Conservation (phyloP, 2,797 vertebrate species). For the Eupleurogrammus muticus region DNA sequence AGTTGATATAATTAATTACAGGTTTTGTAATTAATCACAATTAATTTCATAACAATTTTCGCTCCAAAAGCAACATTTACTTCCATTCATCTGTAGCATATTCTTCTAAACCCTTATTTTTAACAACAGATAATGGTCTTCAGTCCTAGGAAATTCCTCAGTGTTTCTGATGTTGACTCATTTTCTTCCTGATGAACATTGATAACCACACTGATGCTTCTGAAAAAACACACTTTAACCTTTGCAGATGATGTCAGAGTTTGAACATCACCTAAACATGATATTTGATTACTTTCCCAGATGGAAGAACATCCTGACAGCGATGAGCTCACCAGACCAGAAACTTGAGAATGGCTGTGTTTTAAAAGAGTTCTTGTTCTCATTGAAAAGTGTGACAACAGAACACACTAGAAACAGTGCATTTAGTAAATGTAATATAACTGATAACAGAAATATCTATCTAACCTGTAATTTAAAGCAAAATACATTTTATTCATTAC, state of each 20-base stretch:
- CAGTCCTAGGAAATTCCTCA: no score
- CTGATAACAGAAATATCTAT: background rate
- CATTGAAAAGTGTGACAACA: background rate
- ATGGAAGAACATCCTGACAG: conserved; percentile 38
- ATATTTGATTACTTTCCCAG: conserved; percentile 52
- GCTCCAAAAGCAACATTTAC: no score
- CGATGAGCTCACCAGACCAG: conserved; percentile 39
- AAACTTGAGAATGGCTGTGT: conserved; percentile 58
- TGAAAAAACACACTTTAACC: background rate
- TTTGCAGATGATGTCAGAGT: background rate
- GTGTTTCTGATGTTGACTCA: no score
- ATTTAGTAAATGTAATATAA: background rate
- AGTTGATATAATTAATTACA: no score
- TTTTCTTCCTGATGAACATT: no score
- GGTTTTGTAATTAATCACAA: no score
- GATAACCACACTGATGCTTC: conserved; percentile 4
- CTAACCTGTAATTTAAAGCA: background rate
- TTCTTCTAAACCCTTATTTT: no score
- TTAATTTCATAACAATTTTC: no score
- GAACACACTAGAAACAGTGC: background rate
- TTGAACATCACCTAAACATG: background rate
- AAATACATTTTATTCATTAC: background rate
- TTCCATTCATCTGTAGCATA: no score
- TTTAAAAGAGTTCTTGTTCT: conserved; percentile 14
- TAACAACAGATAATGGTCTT: no score